A percentile compares a stretch with the other conserved stretches of the same genome.
These are phyloP conservation scores for Terebella lapidaria DNA, from an alignment of 2,888 invertebrate species.

Conservation along the genomic window DNA sequence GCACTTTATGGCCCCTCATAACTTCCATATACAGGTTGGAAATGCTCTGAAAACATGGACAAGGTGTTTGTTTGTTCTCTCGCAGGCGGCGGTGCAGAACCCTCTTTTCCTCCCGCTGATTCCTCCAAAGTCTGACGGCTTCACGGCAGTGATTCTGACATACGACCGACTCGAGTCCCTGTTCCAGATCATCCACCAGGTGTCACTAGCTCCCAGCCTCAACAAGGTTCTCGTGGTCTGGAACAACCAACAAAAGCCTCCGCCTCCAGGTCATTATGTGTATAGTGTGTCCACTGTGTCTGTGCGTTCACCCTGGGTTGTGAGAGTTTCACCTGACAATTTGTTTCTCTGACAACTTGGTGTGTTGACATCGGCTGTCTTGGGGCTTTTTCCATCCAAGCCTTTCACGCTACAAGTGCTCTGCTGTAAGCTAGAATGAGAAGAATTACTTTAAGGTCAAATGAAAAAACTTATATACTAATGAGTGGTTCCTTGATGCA, in stretches of 20 bases:
- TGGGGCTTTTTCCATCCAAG: too few relatives aligned
- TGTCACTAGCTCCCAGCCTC: conserved; percentile 82
- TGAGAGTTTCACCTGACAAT: too few relatives aligned
- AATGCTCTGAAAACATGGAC: too few relatives aligned
- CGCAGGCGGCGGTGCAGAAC: conserved; percentile 36
- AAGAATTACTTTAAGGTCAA: background rate
- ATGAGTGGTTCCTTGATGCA: conserved; percentile 49
- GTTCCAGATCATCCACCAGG: conserved; percentile 76
- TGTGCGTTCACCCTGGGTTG: too few relatives aligned
- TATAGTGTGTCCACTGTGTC: background rate
- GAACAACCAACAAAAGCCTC: conserved; percentile 90
- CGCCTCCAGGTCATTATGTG: conserved; percentile 69
- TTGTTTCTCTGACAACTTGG: too few relatives aligned
- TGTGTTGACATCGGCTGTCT: too few relatives aligned
- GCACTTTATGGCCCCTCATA: too few relatives aligned
- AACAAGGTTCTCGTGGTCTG: conserved; percentile 89
- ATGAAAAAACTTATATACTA: background rate
- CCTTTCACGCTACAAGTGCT: background rate
- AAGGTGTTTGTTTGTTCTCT: too few relatives aligned
- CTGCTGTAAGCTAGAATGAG: background rate
- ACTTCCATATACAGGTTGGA: too few relatives aligned
- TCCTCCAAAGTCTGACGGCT: conserved; percentile 68
- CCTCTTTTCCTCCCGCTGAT: conserved; percentile 77
- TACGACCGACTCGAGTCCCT: conserved; percentile 87
- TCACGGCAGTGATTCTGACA: conserved; percentile 92